Conservation (phyloP, 2,888 invertebrate genomes). For the Venusia cambrica region DNA sequence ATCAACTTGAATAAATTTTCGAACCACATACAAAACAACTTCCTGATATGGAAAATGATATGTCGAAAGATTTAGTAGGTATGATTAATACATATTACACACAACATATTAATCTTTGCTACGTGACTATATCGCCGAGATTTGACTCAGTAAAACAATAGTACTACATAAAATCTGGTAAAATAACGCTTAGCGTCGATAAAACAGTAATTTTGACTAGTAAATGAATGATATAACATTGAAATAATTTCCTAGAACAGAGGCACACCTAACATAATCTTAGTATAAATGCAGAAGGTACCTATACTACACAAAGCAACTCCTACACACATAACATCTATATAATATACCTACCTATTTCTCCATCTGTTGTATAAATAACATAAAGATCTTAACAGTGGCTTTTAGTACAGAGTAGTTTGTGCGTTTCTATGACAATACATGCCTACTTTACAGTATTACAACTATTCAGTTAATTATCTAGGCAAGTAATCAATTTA, state of each 20-base stretch:
- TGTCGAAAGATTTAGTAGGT: too few relatives aligned
- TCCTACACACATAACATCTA: conserved; percentile 41
- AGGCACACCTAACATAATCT: conserved; percentile 19
- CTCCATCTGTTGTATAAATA: conserved; percentile 25
- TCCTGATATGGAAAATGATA: conserved; percentile 22
- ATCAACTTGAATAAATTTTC: too few relatives aligned
- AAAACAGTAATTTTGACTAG: conserved; percentile 1
- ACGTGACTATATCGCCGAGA: too few relatives aligned
- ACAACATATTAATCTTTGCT: too few relatives aligned
- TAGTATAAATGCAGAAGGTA: conserved; percentile 38
- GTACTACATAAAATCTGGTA: conserved; percentile 9
- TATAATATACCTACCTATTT: conserved; percentile 27
- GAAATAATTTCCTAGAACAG: conserved; percentile 5
- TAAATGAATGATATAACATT: conserved; percentile 4
- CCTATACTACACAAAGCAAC: conserved; percentile 51
- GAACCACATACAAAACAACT: too few relatives aligned
- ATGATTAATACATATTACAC: not conserved
- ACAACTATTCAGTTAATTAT: conserved; percentile 15
- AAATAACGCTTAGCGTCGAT: conserved; percentile 9
- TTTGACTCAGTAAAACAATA: too few relatives aligned
- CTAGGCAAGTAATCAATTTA: conserved; percentile 18
- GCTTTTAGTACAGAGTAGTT: conserved; percentile 47
- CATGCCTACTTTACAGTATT: conserved; percentile 46
- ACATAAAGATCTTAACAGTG: conserved; percentile 39
- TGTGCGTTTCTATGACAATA: conserved; percentile 74